Evolutionary conservation across 2,797 vertebrate species (phyloP), one percentile per base, ranked within the genome.

Genomic region (Apodemus agrarius): DNA sequence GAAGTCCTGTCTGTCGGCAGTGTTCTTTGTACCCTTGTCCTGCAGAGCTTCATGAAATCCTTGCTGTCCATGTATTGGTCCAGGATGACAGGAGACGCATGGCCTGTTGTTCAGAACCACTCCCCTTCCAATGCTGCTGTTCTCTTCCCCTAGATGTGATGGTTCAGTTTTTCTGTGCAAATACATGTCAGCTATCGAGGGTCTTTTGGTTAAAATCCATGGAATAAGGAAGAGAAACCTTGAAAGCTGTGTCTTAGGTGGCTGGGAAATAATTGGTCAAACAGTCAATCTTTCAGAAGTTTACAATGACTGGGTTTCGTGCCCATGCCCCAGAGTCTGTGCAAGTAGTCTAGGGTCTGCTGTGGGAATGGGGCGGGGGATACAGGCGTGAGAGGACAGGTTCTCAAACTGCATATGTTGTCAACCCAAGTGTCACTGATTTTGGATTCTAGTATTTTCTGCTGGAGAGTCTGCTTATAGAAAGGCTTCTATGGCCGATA

Each of bases 171-270:
- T 40, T 89, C 61, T 40, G 65, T 37, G 78, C 57, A 49, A 78
- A 22, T 21, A 6, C 4, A 6, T 52, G 52, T 61, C 84, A 86
- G 65, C 72, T 61, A 29, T 19, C 13, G 49, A 82, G 26, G 11
- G 31, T 86, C 79, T 94, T 74, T 86, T 88, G 49, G 31, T 95
- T 61, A 91, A 89, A 89, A 82, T 76, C 24, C 46, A 19, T 67
- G 34, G 43, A 89, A 63, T 83, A 9, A 61, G 46, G 67, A 74
- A 46, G 29, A 81, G 29, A 43, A 9, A 34, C 26, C 34, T 65
- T 54, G 13, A 80, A 57, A 89, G 63, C 31, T 22, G 16, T 21
- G 57, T 74, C 87, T 93, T 84, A 80, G 63, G 40, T 69, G 31
- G 21, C 63, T 63, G 13, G 52, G n/a, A 93, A 46, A 31, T 13